Conservation (phyloP, 2,797 vertebrate species). For the Huso huso region DNA sequence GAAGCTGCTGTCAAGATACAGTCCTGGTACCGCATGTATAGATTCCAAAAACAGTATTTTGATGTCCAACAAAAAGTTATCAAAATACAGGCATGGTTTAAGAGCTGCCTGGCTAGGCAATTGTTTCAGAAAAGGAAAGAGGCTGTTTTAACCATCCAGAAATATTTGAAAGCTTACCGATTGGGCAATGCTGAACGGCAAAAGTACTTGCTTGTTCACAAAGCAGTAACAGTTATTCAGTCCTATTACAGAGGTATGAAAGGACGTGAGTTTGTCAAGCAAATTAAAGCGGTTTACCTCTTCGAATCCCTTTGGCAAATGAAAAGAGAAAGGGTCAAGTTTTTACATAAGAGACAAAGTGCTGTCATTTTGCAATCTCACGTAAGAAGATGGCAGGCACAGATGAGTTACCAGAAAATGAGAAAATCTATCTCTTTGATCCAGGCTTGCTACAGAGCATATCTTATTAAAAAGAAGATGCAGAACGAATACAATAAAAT, state of each 20-base stretch:
- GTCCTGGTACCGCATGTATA: conserved; percentile 72
- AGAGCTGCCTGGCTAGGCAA: conserved; percentile 33
- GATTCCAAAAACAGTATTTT: conserved; percentile 44
- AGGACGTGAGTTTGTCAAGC: conserved; percentile 24
- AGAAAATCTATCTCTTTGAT: conserved; percentile 39
- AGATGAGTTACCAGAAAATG: conserved; percentile 37
- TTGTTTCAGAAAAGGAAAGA: conserved; percentile 30
- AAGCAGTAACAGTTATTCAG: conserved; percentile 40
- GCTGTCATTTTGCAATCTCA: conserved; percentile 42
- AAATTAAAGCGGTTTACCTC: conserved; percentile 30
- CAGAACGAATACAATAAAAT: conserved; percentile 34
- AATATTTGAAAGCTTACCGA: conserved; percentile 37
- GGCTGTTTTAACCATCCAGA: conserved; percentile 41
- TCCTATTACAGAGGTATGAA: conserved; percentile 42
- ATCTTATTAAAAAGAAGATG: conserved; percentile 11
- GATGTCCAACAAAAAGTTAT: conserved; percentile 42
- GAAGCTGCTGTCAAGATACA: conserved; percentile 69
- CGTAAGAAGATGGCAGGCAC: conserved; percentile 43
- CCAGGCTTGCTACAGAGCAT: conserved; percentile 39
- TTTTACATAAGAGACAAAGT: conserved; percentile 33
- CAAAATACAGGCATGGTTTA: conserved; percentile 67
- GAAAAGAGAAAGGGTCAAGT: conserved; percentile 35
- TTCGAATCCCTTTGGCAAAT: conserved; percentile 48
- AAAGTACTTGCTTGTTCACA: conserved; percentile 33
- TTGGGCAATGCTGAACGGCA: conserved; percentile 25